Conservation (phyloP, 1,140 invertebrate genomes). For the Aphis gossypii region DNA sequence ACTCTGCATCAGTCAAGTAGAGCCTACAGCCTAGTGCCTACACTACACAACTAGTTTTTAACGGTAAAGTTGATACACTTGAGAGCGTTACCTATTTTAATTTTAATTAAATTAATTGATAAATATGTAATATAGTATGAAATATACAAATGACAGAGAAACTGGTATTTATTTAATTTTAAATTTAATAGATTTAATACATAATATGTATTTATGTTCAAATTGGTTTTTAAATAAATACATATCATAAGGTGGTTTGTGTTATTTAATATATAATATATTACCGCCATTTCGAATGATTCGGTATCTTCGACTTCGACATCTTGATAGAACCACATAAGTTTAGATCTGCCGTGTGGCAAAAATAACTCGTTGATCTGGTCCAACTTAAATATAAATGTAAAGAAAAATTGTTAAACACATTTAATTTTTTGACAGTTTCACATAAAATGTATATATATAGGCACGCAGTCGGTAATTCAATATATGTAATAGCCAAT, state of each 20-base stretch:
- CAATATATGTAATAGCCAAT: background rate
- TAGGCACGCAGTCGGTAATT: background rate
- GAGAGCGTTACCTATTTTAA: background rate
- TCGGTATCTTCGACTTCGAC: constrained; percentile 70
- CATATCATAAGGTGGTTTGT: background rate
- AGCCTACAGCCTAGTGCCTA: background rate
- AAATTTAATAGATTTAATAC: too few relatives aligned
- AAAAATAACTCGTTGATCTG: constrained; percentile 88
- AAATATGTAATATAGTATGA: background rate
- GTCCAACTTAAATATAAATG: constrained; percentile 70
- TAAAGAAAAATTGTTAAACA: background rate
- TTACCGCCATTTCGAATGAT: constrained; percentile 65
- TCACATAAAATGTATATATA: too few relatives aligned
- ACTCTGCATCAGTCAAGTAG: too few relatives aligned
- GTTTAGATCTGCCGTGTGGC: constrained; percentile 83
- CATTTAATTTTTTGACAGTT: background rate
- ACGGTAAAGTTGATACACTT: background rate
- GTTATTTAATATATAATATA: constrained; percentile 59
- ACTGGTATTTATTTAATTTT: background rate
- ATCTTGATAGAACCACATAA: constrained; percentile 93
- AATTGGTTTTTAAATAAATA: background rate
- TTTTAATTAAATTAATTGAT: background rate
- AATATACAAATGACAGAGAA: too few relatives aligned
- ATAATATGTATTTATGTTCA: background rate
- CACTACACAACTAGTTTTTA: background rate